Conservation (phyloP, 2,797 vertebrate genomes). For the Vireo griseus region DNA sequence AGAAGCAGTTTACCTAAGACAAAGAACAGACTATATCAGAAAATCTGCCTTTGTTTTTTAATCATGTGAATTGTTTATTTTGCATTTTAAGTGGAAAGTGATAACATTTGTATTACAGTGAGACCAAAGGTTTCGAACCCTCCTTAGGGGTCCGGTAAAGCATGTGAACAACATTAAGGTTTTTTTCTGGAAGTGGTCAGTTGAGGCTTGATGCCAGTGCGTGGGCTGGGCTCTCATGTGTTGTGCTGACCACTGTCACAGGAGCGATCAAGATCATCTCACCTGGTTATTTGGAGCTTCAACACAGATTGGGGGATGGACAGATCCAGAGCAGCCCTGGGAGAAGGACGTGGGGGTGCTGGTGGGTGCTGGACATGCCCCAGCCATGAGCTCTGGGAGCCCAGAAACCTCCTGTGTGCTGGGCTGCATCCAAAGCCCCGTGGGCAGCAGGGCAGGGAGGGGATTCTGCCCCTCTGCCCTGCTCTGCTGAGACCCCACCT, state of each 20-base stretch:
- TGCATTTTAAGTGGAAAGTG: background rate
- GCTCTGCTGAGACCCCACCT: background rate
- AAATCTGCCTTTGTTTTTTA: background rate
- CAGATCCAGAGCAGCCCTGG: rapidly evolving
- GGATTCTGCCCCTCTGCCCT: background rate
- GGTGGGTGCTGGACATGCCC: background rate
- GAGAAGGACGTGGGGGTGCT: background rate
- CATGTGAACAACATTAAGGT: background rate
- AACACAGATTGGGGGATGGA: background rate
- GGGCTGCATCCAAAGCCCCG: background rate
- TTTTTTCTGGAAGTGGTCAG: background rate
- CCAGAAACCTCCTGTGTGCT: too few species aligned
- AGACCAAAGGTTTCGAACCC: background rate
- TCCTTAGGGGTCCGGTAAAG: background rate
- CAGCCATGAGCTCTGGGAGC: too few species aligned
- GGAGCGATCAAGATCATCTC: rapidly evolving
- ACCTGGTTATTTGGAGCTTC: rapidly evolving
- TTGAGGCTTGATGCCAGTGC: background rate
- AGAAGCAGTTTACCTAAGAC: background rate
- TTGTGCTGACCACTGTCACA: background rate
- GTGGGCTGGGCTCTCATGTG: rapidly evolving
- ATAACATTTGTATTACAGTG: background rate
- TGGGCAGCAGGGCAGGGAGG: background rate
- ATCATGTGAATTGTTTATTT: background rate
- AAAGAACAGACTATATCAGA: background rate